Evolutionary conservation across 2,797 vertebrate species (phyloP).

Genomic region (Gobionotothen gibberifrons): DNA sequence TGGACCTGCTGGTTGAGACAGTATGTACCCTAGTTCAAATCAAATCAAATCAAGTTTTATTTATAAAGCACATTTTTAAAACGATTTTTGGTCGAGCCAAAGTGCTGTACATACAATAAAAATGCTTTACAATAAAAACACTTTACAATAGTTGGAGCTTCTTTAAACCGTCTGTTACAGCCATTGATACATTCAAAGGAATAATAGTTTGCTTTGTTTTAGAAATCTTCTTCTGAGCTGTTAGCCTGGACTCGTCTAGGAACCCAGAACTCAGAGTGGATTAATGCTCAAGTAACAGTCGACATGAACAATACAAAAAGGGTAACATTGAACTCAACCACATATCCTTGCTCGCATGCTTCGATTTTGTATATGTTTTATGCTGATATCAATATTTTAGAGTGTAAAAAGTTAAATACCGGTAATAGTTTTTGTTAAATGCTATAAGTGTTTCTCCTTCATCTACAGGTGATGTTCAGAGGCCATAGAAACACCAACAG

Average conservation of each 20-base stretch:
- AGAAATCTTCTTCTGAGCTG: constrained; percentile 68
- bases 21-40: constrained; percentile 64
- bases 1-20: constrained; percentile 76
- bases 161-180: neutral
- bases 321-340: constrained; percentile 56
- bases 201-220: constrained; percentile 18
- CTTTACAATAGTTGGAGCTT: no score
- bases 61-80: no score
- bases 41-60: no score
- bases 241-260: constrained; percentile 78
- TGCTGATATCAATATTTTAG: neutral
- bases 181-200: neutral
- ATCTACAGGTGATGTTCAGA: constrained; percentile 72
- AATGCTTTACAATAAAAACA: no score
- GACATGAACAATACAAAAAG: constrained; percentile 26
- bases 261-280: constrained; percentile 78
- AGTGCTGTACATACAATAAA: no score
- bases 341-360: neutral
- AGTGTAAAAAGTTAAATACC: no score
- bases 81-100: no score
- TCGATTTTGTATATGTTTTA: neutral
- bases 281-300: constrained; percentile 76
- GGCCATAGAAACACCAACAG: constrained; percentile 66
- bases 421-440: neutral
- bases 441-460: neutral